Evolutionary conservation across 2,888 invertebrate species (phyloP).

Genomic region (Bruchidius siliquastri): DNA sequence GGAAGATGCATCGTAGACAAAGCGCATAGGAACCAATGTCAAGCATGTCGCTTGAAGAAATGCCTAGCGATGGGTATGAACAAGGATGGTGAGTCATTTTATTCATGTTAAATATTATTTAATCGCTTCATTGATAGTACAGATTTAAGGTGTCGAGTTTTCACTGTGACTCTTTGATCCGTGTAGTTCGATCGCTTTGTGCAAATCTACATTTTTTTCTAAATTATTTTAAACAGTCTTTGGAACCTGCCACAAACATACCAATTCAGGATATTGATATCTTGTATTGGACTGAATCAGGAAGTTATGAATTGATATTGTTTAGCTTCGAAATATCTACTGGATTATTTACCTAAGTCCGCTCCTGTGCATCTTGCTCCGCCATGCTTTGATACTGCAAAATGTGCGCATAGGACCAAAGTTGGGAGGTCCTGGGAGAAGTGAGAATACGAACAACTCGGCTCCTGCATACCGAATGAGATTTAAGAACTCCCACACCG

Average conservation of each 20-base stretch:
- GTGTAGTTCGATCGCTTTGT: too few species aligned
- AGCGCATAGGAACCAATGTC: constrained; percentile 98
- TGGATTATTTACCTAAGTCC: too few species aligned
- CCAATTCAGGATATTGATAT: too few species aligned
- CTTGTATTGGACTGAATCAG: too few species aligned
- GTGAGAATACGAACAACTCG: constrained; percentile 32
- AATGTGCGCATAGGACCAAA: constrained; percentile 31
- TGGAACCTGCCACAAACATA: too few species aligned
- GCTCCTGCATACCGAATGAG: background rate
- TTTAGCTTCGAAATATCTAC: too few species aligned
- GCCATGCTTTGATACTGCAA: background rate
- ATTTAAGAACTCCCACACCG: background rate
- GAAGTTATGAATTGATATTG: too few species aligned
- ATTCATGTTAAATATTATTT: background rate
- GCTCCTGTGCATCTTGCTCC: background rate
- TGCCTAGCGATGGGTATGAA: constrained; percentile 99
- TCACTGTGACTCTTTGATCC: too few species aligned
- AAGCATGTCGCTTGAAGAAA: constrained; percentile 96
- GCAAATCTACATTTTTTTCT: too few species aligned
- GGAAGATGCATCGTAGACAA: constrained; percentile 97
- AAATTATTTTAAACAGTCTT: too few species aligned
- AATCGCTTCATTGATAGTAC: background rate
- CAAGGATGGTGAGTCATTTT: constrained; percentile 85
- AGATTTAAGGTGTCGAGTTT: too few species aligned
- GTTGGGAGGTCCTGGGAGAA: constrained; percentile 37